These are phyloP conservation scores for Phasia obesa DNA, from an alignment of 2,888 invertebrate species.

Conservation along the genomic window DNA sequence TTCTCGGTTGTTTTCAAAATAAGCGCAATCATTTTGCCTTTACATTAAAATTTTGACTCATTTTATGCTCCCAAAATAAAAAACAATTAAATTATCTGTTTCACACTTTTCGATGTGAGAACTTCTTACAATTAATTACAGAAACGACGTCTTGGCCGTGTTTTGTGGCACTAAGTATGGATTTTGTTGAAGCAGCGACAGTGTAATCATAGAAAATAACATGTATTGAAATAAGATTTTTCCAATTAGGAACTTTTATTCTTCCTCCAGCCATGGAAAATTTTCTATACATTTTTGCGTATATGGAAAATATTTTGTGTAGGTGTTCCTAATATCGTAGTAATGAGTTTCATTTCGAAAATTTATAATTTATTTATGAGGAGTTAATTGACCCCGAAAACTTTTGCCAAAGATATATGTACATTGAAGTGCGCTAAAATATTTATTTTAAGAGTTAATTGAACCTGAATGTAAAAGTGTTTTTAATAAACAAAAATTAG, in stretches of 20 bases:
- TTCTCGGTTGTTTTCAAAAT: no score
- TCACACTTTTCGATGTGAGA: no score
- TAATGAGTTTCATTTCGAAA: neutral
- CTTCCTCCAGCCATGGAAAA: neutral
- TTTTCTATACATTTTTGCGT: neutral
- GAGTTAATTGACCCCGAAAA: conserved; percentile 33
- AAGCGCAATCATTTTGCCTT: no score
- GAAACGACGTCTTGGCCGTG: no score
- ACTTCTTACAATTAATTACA: no score
- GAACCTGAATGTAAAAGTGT: no score
- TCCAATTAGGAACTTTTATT: neutral
- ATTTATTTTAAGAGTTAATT: conserved; percentile 13
- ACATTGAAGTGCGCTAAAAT: neutral
- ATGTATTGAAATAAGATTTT: neutral
- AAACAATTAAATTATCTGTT: no score
- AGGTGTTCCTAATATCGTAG: neutral
- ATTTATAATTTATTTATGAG: conserved; percentile 7
- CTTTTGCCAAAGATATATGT: neutral
- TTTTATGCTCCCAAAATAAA: no score
- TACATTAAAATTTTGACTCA: no score
- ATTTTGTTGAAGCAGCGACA: no score
- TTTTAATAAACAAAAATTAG: neutral
- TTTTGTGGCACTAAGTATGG: no score
- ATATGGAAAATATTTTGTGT: neutral
- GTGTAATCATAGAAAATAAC: no score